Evolutionary conservation across 2,888 invertebrate genomes (phyloP).

Genomic region (Lacanobia oleracea): DNA sequence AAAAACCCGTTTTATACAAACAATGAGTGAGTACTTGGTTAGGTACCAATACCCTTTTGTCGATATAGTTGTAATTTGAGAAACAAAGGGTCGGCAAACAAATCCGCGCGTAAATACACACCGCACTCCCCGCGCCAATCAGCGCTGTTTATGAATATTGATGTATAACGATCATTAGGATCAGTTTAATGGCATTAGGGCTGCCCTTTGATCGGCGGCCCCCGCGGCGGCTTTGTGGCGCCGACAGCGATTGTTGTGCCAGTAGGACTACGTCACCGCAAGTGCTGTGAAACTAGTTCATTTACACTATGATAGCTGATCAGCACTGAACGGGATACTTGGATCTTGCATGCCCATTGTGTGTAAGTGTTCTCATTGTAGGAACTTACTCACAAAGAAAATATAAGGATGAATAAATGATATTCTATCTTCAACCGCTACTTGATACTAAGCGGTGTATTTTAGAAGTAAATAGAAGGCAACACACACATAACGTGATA

Average conservation of each 20-base stretch:
- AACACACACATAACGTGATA: no score
- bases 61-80: conserved; percentile 7
- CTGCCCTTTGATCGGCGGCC: conserved; percentile 56
- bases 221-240: conserved; percentile 57
- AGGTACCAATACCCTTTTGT: neutral
- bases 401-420: no score
- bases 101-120: conserved; percentile 29
- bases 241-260: neutral
- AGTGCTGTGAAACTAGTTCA: no score
- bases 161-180: conserved; percentile 67
- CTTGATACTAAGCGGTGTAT: neutral
- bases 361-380: no score
- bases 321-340: no score
- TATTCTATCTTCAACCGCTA: no score
- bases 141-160: conserved; percentile 50
- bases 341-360: no score
- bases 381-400: no score
- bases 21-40: neutral
- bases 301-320: no score
- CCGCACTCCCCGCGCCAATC: conserved; percentile 19
- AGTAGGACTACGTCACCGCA: conserved; percentile 10
- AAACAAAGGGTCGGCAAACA: conserved; percentile 30
- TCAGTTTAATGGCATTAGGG: conserved; percentile 61
- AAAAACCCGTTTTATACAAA: neutral
- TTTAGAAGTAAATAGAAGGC: no score